Evolutionary conservation across 2,113 vertebrate genomes (phyloP).

Genomic region (Vombatus ursinus): DNA sequence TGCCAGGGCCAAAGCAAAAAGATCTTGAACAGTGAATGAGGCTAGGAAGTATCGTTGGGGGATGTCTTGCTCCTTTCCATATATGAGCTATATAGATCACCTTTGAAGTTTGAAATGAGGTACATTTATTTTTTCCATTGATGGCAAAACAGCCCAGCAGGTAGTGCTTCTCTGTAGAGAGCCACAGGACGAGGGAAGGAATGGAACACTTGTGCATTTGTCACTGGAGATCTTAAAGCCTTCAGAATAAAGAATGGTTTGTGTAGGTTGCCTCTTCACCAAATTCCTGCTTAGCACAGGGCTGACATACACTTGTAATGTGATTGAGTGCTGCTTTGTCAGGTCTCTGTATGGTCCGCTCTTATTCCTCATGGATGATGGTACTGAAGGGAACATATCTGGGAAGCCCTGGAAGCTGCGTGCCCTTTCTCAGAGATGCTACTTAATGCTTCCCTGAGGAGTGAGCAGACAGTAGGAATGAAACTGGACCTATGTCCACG

Average conservation of each 20-base stretch:
- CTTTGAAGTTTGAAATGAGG: not conserved
- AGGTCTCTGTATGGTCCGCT: not conserved
- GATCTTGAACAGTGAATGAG: not conserved
- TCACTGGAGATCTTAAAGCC: not conserved
- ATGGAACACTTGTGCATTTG: not conserved
- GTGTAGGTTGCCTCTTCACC: not conserved
- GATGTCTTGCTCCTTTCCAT: not conserved
- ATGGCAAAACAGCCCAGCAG: not conserved
- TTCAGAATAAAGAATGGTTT: not conserved
- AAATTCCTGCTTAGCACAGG: not conserved
- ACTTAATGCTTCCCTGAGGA: not conserved
- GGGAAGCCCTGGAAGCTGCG: not conserved
- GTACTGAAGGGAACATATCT: not conserved
- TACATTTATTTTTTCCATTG: not conserved
- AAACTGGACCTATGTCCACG: not conserved
- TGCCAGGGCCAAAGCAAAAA: not conserved
- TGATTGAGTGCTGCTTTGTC: not conserved
- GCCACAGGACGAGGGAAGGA: not conserved
- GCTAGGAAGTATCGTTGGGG: not conserved
- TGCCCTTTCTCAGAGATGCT: not conserved
- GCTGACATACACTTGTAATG: not conserved
- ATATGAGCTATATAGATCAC: not conserved
- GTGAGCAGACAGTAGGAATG: not conserved
- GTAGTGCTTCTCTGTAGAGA: not conserved
- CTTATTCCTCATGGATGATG: too few species aligned